These are phyloP conservation scores for Aulostomus chinensis DNA, from an alignment of 2,797 vertebrate genomes.

Conservation along the genomic window DNA sequence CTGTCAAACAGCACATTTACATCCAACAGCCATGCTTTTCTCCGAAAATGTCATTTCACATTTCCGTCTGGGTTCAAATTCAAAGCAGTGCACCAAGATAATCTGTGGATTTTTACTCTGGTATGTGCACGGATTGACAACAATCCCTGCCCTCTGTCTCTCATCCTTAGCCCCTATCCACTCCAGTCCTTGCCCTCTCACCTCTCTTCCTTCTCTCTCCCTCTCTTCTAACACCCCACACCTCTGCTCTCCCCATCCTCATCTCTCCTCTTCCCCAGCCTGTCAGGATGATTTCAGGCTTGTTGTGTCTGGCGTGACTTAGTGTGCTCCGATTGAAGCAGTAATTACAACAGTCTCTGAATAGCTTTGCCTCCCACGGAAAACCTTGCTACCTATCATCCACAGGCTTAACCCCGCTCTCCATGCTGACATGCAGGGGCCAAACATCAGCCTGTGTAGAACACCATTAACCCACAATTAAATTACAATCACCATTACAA, in stretches of 20 bases:
- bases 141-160: conserved; percentile 12
- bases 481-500: conserved; percentile 69
- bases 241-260: conserved; percentile 11
- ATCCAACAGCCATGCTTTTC: conserved; percentile 46
- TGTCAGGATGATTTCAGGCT: conserved; percentile 70
- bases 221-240: no score
- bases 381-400: conserved; percentile 59
- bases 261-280: conserved; percentile 22
- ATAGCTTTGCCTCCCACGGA: conserved; percentile 52
- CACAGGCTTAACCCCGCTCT: conserved; percentile 60
- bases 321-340: conserved; percentile 42
- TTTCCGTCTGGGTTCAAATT: conserved; percentile 50
- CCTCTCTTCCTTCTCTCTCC: no score
- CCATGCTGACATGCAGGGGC: conserved; percentile 38
- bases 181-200: conserved; percentile 3
- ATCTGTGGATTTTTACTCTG: conserved; percentile 54
- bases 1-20: conserved; percentile 61
- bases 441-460: conserved; percentile 47
- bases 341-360: conserved; percentile 70
- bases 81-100: conserved; percentile 39
- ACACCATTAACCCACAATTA: conserved; percentile 74
- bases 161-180: no score
- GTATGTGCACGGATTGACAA: conserved; percentile 30
- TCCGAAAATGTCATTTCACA: conserved; percentile 54
- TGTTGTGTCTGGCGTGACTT: conserved; percentile 58